A percentile compares a stretch with the other conserved stretches of the same genome.
phyloP scores from a whole-genome alignment of 2,797 vertebrate genomes.

The Clarias pachynema region DNA sequence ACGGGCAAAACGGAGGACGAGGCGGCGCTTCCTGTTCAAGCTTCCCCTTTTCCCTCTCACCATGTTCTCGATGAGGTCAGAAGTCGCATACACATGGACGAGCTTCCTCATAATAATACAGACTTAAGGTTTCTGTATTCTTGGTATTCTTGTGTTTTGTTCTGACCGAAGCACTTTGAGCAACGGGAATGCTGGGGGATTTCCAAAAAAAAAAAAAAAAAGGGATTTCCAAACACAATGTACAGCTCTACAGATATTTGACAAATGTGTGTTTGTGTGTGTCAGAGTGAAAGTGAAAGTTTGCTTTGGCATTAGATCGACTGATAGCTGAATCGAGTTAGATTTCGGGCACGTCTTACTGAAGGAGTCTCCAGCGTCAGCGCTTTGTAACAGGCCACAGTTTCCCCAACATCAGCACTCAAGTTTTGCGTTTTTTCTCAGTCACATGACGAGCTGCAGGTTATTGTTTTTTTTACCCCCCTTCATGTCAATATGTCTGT shows the following conservation, averaged over 20 bases:
- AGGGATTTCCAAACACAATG: constrained; percentile 21
- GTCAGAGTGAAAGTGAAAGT: background rate
- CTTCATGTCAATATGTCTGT: background rate
- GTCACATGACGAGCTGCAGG: background rate
- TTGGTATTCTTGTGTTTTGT: background rate
- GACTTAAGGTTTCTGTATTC: background rate
- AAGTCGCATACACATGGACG: background rate
- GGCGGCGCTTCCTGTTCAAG: background rate
- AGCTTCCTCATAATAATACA: background rate
- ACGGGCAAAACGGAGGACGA: background rate
- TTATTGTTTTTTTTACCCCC: background rate
- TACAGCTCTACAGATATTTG: constrained; percentile 7
- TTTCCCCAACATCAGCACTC: background rate
- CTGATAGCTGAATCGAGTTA: background rate
- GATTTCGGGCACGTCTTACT: background rate
- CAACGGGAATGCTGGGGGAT: constrained; percentile 34
- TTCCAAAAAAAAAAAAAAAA: constrained; percentile 21
- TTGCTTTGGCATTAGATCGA: background rate
- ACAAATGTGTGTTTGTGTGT: too few relatives aligned
- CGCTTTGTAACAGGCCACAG: too few relatives aligned
- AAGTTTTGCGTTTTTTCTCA: background rate
- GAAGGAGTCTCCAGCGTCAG: background rate
- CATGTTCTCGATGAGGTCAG: background rate
- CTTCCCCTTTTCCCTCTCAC: background rate
- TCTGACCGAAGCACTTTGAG: background rate